Base-by-base conservation (phyloP, 2,888 invertebrate genomes). In the Stenotaenia linearis region DNA sequence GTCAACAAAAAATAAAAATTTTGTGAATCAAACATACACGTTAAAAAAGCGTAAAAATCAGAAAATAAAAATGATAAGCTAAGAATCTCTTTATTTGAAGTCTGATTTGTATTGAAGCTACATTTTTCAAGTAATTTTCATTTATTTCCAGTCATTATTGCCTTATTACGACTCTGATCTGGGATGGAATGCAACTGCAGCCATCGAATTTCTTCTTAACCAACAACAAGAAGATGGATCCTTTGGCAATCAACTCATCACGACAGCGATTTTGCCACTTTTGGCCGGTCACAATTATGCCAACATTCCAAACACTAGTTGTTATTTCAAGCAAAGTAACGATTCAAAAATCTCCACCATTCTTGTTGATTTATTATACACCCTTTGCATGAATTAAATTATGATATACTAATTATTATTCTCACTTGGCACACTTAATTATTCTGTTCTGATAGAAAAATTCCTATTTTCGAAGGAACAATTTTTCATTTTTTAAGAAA, bases 181-280 rank as follows among this genome's bases (percentile, higher is more conserved):
- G 23, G 81, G 81, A 78, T 95, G 94, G 94, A 94, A 94, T 84
- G 90, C 91, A 81, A 91, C 93, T 0, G 91, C 92, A 0, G 94
- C 94, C 0, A 89, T 92, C 15, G 89, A 90, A 81, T 94, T 93
- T 90, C 89, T 95, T 61, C 88, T 92, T 80, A 90, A 90, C 83
- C 89, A 91, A 18, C 95, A 95, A 86, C 89, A 90, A 81, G 87
- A 90, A 0, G 93, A 93, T 83, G 95, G 95, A 4, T 93, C 93
- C 0, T 95, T 94, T 89, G 81, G 83, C 76, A 82, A 82, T 77
- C 76, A 83, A 35, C 80, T 80, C 0, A 88, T 90, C 61, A 94
- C 94, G 0, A 92, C 93, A 0, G 93, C 94, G 80, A 92, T 93
- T 0, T 90, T 93, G 0, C 89, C 94, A n/a, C 93, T 93, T 0